phyloP scores from a whole-genome alignment of 2,797 vertebrate species.

The Amniataba percoides region DNA sequence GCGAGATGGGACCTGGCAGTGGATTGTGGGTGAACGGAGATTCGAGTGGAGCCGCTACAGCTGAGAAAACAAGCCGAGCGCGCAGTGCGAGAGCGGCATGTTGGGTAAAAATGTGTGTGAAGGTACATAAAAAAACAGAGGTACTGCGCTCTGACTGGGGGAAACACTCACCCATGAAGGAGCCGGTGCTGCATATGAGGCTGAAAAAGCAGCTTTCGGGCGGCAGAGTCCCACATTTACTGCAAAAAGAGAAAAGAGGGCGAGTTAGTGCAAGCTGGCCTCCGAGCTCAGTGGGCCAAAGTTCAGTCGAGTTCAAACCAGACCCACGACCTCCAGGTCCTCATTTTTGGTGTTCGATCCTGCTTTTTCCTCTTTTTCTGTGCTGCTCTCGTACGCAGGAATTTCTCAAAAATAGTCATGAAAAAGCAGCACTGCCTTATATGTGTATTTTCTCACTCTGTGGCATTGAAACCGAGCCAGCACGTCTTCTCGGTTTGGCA shows the following conservation, averaged over 20 bases:
- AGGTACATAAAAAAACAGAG: background rate
- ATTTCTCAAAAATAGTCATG: background rate
- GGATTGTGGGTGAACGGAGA: slow-evolving; percentile 39
- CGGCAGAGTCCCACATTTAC: slow-evolving; percentile 92
- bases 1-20: slow-evolving; percentile 36
- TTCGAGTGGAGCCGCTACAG: slow-evolving; percentile 62
- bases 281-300: background rate
- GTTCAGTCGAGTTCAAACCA: slow-evolving; percentile 16
- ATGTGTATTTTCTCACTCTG: slow-evolving; percentile 8
- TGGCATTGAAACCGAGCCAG: slow-evolving; percentile 4
- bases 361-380: background rate
- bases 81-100: slow-evolving; percentile 27
- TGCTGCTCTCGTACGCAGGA: background rate
- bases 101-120: slow-evolving; percentile 23
- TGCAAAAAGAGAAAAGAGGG: slow-evolving; percentile 68
- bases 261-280: slow-evolving; percentile 5
- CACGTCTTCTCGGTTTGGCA: background rate
- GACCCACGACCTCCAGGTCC: background rate
- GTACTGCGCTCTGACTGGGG: background rate
- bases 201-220: slow-evolving; percentile 95
- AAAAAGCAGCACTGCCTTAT: background rate
- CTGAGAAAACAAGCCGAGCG: slow-evolving; percentile 70
- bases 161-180: slow-evolving; percentile 88
- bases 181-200: slow-evolving; percentile 92
- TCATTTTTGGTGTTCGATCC: too few relatives aligned